phyloP scores from a whole-genome alignment of 2,797 vertebrate species.

The Silurus aristotelis region DNA sequence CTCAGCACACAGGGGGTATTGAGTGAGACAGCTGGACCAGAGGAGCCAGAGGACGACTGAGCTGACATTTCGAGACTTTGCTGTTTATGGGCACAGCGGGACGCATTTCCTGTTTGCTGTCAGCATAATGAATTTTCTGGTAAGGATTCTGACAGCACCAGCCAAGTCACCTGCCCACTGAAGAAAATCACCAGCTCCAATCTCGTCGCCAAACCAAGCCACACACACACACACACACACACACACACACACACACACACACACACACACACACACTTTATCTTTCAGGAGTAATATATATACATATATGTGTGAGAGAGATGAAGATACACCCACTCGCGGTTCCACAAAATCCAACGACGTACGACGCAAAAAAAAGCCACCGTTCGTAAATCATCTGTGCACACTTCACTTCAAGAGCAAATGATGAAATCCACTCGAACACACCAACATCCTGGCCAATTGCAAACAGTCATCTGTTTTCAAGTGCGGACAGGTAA shows the following conservation, averaged over 20 bases:
- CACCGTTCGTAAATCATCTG: conserved; percentile 10
- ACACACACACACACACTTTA: conserved; percentile 15
- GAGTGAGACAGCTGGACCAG: conserved; percentile 55
- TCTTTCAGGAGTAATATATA: too few species aligned
- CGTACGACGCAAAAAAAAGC: background rate
- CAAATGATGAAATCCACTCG: conserved; percentile 24
- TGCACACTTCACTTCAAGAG: background rate
- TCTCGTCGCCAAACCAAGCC: background rate
- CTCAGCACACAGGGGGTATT: conserved; percentile 33
- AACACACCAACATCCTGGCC: conserved; percentile 3
- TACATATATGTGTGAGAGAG: too few species aligned
- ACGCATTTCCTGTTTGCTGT: conserved; percentile 61
- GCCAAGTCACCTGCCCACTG: conserved; percentile 62
- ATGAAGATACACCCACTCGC: background rate
- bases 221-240: conserved; percentile 18
- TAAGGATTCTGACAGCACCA: conserved; percentile 57
- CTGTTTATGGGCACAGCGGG: conserved; percentile 55
- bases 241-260: conserved; percentile 27
- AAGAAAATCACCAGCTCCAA: conserved; percentile 63
- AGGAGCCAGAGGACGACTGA: conserved; percentile 50
- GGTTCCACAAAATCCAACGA: background rate
- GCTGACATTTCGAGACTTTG: conserved; percentile 57
- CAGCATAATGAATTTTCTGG: conserved; percentile 61
- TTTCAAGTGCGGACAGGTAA: conserved; percentile 30
- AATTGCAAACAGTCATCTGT: conserved; percentile 17